Base-by-base conservation (phyloP, 2,797 vertebrate species). In the Epinephelus malabaricus region DNA sequence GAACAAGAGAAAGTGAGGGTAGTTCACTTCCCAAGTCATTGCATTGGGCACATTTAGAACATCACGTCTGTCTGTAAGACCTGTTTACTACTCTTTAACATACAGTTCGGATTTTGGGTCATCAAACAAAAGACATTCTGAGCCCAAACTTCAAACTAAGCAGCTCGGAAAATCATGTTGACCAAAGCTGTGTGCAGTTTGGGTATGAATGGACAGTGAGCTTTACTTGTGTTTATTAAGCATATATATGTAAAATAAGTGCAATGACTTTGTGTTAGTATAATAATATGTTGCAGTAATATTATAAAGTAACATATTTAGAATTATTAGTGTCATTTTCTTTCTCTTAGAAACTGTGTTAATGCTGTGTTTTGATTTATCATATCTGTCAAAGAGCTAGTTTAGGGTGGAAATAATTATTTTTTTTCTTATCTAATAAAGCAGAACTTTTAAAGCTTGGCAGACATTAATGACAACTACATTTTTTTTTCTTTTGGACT, bases 31-130 rank as follows among this genome's bases (percentile, higher is more conserved):
- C 19, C 50, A 46, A 21, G 50, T 40, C 18, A 43, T 5, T 21
- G 5, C 1, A 13, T 34, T 74, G 78, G 23, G 19, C n/a, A 65
- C 56, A 34, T 7, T 34, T 34, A 34, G 14, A 74, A 69, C 19
- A 15, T 64, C 14, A 30, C 56, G n/a, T 76, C 38, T 68, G 10
- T 46, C 56, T 45, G 21, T 59, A 49, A 34, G 53, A 21, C 1
- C 65, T 69, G 34, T 47, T 4, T n/a, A 11, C 18, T 12, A 18
- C 19, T 14, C 4, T n/a, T 72, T 6, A 67, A 62, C 50, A 14
- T 56, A 67, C 46, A 38, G 38, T 12, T 60, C 27, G 4, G 62
- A 40, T 62, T 73, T 40, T 23, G 34, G 81, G 46, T 45, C 58
- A 51, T 64, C 53, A 23, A 3, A 38, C n/a, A 0, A 0, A 21